Conservation (phyloP, 2,113 vertebrate species). For the Pao palembangensis region DNA sequence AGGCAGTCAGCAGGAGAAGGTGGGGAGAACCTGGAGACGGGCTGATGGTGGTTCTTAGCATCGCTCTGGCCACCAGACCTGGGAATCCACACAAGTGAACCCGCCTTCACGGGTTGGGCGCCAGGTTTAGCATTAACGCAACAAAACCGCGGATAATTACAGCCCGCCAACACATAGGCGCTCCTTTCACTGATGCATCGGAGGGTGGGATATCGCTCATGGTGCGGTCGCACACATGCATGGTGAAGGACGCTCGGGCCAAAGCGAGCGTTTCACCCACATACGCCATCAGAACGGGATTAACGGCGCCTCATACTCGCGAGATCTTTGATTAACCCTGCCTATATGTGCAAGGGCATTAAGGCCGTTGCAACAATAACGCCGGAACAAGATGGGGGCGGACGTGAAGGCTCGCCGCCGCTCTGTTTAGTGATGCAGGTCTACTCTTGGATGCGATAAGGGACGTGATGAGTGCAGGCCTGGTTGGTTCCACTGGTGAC, state of each 20-base stretch:
- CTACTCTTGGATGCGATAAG: conserved; percentile 13
- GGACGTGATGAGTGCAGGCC: conserved; percentile 30
- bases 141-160: conserved; percentile 13
- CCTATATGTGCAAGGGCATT: not conserved
- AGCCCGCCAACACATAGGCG: not conserved
- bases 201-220: not conserved
- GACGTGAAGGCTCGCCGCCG: not conserved
- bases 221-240: not conserved
- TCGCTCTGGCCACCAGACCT: conserved; percentile 17
- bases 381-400: not conserved
- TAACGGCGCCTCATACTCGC: conserved; percentile 40
- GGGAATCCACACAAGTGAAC: conserved; percentile 62
- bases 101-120: conserved; percentile 34
- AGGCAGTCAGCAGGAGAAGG: conserved; percentile 22
- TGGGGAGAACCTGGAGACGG: not conserved
- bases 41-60: not conserved
- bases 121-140: not conserved
- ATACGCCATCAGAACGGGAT: conserved; percentile 58
- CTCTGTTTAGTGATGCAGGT: not conserved
- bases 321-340: conserved; percentile 52
- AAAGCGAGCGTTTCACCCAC: conserved; percentile 54
- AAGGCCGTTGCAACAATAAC: not conserved
- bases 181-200: not conserved
- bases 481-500: conserved; percentile 8
- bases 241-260: conserved; percentile 27